These are phyloP conservation scores for Centropyge bicolor DNA, from an alignment of 2,797 vertebrate species.

Conservation along the genomic window DNA sequence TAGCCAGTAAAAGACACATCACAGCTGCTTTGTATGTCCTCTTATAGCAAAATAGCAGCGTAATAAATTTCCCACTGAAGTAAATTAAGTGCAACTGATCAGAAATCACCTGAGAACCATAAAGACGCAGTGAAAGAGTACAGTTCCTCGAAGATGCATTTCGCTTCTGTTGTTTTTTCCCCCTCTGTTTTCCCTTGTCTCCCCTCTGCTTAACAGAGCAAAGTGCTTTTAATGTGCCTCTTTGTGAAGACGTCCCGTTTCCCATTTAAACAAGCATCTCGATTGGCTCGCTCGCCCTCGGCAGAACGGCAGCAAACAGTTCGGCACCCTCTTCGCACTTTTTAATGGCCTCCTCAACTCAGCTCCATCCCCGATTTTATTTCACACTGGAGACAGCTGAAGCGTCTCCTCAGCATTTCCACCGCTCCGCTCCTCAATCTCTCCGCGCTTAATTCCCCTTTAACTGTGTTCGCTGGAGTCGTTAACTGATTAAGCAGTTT, in stretches of 20 bases:
- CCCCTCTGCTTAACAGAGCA: conserved; percentile 75
- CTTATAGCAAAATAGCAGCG: conserved; percentile 41
- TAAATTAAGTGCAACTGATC: conserved; percentile 65
- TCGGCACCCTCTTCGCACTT: conserved; percentile 73
- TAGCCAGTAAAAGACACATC: conserved; percentile 42
- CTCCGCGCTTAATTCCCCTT: conserved; percentile 86
- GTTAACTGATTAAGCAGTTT: conserved; percentile 89
- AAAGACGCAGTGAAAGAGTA: conserved; percentile 61
- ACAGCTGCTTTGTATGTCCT: conserved; percentile 38
- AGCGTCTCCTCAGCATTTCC: conserved; percentile 86
- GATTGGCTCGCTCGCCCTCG: conserved; percentile 71
- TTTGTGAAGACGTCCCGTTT: conserved; percentile 72
- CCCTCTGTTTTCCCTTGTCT: conserved; percentile 60
- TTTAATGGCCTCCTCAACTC: conserved; percentile 81
- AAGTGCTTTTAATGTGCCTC: conserved; percentile 79
- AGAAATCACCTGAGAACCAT: conserved; percentile 67
- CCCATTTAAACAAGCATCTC: conserved; percentile 73
- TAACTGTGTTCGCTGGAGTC: conserved; percentile 85
- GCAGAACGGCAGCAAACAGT: conserved; percentile 70
- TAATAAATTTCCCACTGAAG: conserved; percentile 53
- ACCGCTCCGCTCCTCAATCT: conserved; percentile 80
- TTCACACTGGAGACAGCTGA: conserved; percentile 84
- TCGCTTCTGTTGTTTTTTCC: conserved; percentile 59
- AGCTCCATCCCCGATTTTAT: conserved; percentile 79
- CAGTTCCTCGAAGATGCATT: conserved; percentile 61